Percentiles rank a stretch among this genome's conserved stretches.
Conservation (phyloP, 2,888 invertebrate genomes). For the Hoplodrina ambigua region DNA sequence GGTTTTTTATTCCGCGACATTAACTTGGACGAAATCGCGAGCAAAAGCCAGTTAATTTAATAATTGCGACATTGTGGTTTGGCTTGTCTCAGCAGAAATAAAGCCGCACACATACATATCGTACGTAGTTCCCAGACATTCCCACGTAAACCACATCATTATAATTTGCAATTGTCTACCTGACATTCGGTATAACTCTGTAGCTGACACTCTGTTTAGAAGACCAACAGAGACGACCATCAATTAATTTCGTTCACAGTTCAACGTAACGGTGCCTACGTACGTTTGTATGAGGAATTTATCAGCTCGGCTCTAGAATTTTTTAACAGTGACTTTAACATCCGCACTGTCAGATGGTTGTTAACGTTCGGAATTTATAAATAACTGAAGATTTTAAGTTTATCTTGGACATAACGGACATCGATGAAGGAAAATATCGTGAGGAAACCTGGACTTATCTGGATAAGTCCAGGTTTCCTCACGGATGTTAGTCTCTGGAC, state of each 20-base stretch:
- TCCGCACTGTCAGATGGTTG: background rate
- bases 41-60: background rate
- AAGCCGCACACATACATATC: constrained; percentile 13
- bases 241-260: constrained; percentile 7
- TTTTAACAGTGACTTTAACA: background rate
- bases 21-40: too few relatives aligned
- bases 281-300: constrained; percentile 1
- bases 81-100: background rate
- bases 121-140: constrained; percentile 33
- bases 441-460: too few relatives aligned
- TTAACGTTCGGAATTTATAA: background rate
- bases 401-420: too few relatives aligned
- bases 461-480: too few relatives aligned
- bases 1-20: too few relatives aligned
- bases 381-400: background rate
- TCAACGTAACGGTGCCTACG: background rate
- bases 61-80: too few relatives aligned
- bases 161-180: constrained; percentile 50
- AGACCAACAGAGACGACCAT: constrained; percentile 13
- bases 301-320: background rate
- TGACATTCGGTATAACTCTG: constrained; percentile 28
- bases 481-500: too few relatives aligned
- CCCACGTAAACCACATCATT: constrained; percentile 58
- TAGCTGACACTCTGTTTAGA: constrained; percentile 29
- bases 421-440: too few relatives aligned